Base-by-base conservation (phyloP, 35 echinoderm and acorn worm species). In the Strongylocentrotus purpuratus region DNA sequence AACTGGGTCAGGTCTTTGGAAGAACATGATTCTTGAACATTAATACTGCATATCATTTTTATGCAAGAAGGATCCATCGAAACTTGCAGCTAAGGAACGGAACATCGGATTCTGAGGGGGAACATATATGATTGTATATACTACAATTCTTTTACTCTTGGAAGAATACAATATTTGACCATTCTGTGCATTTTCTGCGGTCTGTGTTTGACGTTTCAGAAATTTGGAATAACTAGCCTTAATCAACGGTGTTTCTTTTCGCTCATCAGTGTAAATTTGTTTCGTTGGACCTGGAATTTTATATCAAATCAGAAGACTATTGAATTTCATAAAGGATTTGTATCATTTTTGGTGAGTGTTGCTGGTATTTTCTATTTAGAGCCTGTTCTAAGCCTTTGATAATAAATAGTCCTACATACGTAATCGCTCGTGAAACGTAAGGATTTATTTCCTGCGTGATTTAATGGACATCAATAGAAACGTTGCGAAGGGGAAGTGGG, bases 271-370 rank as follows among this genome's bases (percentile, higher is more conserved):
- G 65, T 78, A 18, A 78, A 78, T 78, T 78, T 78, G 22, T 78
- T 78, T 78, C 65, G 20, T 78, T 78, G 22, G 65, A 78, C 20
- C 65, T 78, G 20, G 22, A 78, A n/a, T 78, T 78, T 78, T 78
- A n/a, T 7, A 28, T n/a, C 5, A 78, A n/a, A 28, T n/a, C 65
- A 28, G 22, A 78, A 22, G 28, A n/a, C 2, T 22, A 28, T 8
- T 78, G 10, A 78, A 78, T 78, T n/a, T 22, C 65, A 78, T 78
- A 78, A 78, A 22, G 65, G 65, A 78, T 78, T 78, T 78, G 65
- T 78, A 78, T 78, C 65, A 78, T 78, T 78, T n/a, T 78, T n/a
- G 65, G 65, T 78, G 65, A 78, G 65, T 78, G 20, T 78, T n/a
- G 6, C 65, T n/a, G 65, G 6, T n/a, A 78, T 78, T 78, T 15